Base-by-base conservation (phyloP, 2,888 invertebrate species). In the Allacma fusca region DNA sequence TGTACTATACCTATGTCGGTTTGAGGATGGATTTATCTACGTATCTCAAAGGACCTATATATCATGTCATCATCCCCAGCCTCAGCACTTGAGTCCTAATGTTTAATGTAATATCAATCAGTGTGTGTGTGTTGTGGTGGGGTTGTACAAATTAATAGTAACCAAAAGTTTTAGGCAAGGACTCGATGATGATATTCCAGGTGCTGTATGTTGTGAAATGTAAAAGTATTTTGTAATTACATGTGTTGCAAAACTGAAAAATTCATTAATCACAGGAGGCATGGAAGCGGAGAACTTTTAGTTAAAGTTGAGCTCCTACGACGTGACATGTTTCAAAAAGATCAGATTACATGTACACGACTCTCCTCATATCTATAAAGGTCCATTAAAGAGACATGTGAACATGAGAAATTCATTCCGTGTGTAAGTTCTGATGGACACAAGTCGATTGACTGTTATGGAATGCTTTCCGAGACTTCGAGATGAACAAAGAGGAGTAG, bases 221-320 rank as follows among this genome's bases (percentile, higher is more conserved):
- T 16, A 50, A n/a, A 50, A 13, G 19, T n/a, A 16, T 50, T 4
- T 34, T 9, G 24, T 34, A 73, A 73, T 62, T 34, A 34, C 40
- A 16, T 24, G 23, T 73, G 23, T 73, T 73, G 34, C 62, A 29
- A 73, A 73, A 73, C 29, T 26, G 62, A 73, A 73, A 73, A 73
- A 62, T 40, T 73, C 73, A 73, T 73, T 73, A 73, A 73, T 73
- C 73, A 73, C 29, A 13, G 28, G 29, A 19, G 23, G 9, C 21
- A 23, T 19, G 26, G 34, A 73, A 73, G 1, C 16, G 16, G 50
- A 19, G 50, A 50, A 34, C 5, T 73, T 73, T 73, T 29, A 34
- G n/a, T 26, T 57, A 64, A 62, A 23, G 21, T 40, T 59, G 29
- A 73, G 64, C 73, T 40, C 19, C 12, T 34, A 73, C 29, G 50